A percentile compares a stretch with the other conserved stretches of the same genome.
These are phyloP conservation scores for Selene dorsalis DNA, from an alignment of 2,797 vertebrate species.

Conservation along the genomic window DNA sequence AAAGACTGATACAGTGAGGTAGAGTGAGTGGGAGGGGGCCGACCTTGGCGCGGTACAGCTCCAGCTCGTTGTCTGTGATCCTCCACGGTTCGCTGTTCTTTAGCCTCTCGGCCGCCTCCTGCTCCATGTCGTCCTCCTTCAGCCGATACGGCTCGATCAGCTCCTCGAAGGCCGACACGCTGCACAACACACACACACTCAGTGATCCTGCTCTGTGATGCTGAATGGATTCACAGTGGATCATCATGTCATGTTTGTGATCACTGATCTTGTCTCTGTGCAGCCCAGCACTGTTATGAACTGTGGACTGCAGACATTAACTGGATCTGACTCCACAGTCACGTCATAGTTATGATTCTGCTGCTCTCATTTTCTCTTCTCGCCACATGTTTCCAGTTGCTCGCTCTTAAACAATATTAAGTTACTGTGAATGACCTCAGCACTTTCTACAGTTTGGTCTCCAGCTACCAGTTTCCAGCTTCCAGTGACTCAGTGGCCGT, in stretches of 20 bases:
- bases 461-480: too few relatives aligned
- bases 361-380: too few relatives aligned
- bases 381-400: too few relatives aligned
- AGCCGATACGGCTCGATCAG: conserved; percentile 96
- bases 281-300: too few relatives aligned
- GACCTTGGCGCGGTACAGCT: conserved; percentile 97
- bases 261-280: too few relatives aligned
- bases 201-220: too few relatives aligned
- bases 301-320: too few relatives aligned
- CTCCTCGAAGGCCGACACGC: conserved; percentile 92
- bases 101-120: conserved; percentile 94
- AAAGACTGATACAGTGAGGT: background rate
- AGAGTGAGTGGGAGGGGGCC: background rate
- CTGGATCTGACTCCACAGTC: too few relatives aligned
- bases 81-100: conserved; percentile 97
- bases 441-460: too few relatives aligned
- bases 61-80: conserved; percentile 98
- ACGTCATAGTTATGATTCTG: too few relatives aligned
- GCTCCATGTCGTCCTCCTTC: conserved; percentile 97
- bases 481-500: background rate
- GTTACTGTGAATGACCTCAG: background rate
- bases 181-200: conserved; percentile 55
- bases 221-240: too few relatives aligned
- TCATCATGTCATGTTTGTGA: too few relatives aligned
- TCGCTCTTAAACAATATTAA: background rate